phyloP scores from a whole-genome alignment of 2,797 vertebrate species.

The Bucorvus abyssinicus region DNA sequence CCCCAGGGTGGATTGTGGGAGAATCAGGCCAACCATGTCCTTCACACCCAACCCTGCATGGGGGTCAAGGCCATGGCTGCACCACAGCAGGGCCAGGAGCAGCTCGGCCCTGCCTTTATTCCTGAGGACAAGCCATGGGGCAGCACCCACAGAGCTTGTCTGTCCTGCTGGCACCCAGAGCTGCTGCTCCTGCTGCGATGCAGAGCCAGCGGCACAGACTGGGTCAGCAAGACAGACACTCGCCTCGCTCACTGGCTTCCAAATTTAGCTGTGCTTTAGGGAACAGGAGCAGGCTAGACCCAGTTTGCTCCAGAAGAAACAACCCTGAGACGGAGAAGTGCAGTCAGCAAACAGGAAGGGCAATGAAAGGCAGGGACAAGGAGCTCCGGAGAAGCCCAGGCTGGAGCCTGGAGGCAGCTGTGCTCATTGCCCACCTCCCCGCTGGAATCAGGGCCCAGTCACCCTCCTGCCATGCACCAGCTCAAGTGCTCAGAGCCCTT shows the following conservation, averaged over 20 bases:
- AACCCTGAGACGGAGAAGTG: background rate
- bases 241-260: background rate
- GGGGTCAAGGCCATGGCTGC: rapidly evolving
- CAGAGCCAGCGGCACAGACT: background rate
- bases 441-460: background rate
- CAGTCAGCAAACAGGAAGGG: background rate
- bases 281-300: constrained; percentile 17
- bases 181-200: rapidly evolving
- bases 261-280: constrained; percentile 48
- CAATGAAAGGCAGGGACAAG: background rate
- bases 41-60: rapidly evolving
- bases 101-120: background rate
- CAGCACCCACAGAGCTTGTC: background rate
- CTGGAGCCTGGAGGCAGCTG: background rate
- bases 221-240: background rate
- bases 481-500: background rate
- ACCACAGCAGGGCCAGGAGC: background rate
- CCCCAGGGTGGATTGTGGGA: background rate
- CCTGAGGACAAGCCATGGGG: background rate
- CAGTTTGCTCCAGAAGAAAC: constrained; percentile 13
- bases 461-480: background rate
- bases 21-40: background rate
- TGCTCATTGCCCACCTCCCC: background rate
- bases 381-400: background rate
- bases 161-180: background rate